Conservation (phyloP, 2,797 vertebrate genomes). For the Pseudopleuronectes americanus region DNA sequence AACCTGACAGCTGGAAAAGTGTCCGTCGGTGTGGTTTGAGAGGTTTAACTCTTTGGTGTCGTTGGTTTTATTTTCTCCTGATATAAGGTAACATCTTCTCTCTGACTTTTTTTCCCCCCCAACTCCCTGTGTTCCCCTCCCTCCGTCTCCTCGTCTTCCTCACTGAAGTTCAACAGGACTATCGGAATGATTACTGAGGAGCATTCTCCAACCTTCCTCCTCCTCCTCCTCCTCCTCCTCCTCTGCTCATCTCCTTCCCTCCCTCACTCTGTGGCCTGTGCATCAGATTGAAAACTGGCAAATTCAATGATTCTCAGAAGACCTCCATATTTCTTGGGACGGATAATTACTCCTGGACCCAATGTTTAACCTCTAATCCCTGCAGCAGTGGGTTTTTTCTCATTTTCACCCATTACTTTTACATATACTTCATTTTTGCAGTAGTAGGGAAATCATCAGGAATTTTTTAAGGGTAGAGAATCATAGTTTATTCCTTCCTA, state of each 20-base stretch:
- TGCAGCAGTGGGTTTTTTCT: slow-evolving; percentile 38
- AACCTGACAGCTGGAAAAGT: slow-evolving; percentile 32
- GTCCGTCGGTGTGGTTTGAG: slow-evolving; percentile 31
- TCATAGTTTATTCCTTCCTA: background rate
- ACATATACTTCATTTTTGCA: slow-evolving; percentile 4
- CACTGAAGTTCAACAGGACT: slow-evolving; percentile 84
- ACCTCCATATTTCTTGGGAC: slow-evolving; percentile 47
- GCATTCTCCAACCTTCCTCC: slow-evolving; percentile 65
- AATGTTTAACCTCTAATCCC: slow-evolving; percentile 50
- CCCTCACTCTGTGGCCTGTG: slow-evolving; percentile 43
- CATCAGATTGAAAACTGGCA: slow-evolving; percentile 47
- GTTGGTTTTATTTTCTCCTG: slow-evolving; percentile 50
- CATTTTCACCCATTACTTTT: slow-evolving; percentile 8
- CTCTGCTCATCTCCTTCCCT: slow-evolving; percentile 38
- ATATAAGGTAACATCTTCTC: slow-evolving; percentile 64
- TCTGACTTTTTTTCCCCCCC: slow-evolving; percentile 1
- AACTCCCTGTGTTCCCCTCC: slow-evolving; percentile 32
- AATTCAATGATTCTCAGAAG: slow-evolving; percentile 42
- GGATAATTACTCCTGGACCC: slow-evolving; percentile 41
- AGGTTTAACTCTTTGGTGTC: slow-evolving; percentile 53
- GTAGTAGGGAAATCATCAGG: slow-evolving; percentile 5
- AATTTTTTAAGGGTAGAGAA: slow-evolving; percentile 2
- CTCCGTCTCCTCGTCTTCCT: slow-evolving; percentile 62
- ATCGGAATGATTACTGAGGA: slow-evolving; percentile 88
- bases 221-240: slow-evolving; percentile 48